Base-by-base conservation (phyloP, 2,888 invertebrate species). In the Agrochola macilenta region DNA sequence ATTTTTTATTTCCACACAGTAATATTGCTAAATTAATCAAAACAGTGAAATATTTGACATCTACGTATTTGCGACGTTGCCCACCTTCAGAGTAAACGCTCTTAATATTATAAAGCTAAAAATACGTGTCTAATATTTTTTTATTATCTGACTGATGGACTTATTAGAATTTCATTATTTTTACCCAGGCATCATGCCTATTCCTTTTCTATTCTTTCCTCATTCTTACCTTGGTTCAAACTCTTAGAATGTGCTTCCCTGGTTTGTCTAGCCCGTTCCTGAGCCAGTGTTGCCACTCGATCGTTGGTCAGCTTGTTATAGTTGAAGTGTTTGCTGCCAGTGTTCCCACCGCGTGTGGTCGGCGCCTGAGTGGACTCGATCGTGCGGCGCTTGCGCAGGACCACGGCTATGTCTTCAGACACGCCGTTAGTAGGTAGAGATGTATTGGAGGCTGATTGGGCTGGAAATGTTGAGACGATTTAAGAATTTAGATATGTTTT, bases 221-320 rank as follows among this genome's bases (percentile, higher is more conserved):
- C 11, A 12, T 1, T 57, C 68, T 89, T 84, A 94, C 96, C 95
- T 90, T 94, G 95, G 69, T 90, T 95, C 82, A 96, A 90, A 78
- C 95, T 94, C 87, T 93, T 94, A 0, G 95, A 92, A 74, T 93
- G 91, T 0, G 93, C 92, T 11, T 95, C 94, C 69, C 96, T 93
- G 0, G 93, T 91, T 2, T 92, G 88, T 73, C 96, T 92, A 87
- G 88, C 76, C 79, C 93, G 76, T 64, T 90, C 86, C 70, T 89
- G 81, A 72, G 84, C 78, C 23, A 92, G 88, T 2, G 84, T 72
- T 0, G 89, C 84, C 0, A 90, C 92, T 35, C 95, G 92, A 85
- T 99, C 98, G 91, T 99, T 98, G 76, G 97, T 97, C 43, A 99
- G 96, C 91, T 98, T 99, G 88, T 98, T 98, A 91, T 99, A 99